These are phyloP conservation scores for Pseudolaguvia tuberculata DNA, from an alignment of 2,113 vertebrate genomes.

Conservation along the genomic window DNA sequence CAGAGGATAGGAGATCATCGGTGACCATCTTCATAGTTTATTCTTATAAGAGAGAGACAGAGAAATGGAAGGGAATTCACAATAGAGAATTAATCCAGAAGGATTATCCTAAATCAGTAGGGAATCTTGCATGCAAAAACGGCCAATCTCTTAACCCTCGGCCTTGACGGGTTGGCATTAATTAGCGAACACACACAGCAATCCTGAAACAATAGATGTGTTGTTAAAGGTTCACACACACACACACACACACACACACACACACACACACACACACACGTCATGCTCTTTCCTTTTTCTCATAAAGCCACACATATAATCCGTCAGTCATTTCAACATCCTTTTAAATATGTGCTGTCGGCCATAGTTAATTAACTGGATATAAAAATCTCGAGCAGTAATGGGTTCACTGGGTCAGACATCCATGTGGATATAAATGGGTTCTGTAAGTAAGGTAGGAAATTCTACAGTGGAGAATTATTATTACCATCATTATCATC, in stretches of 20 bases:
- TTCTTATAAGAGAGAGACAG: constrained; percentile 4
- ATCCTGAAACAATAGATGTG: constrained; percentile 11
- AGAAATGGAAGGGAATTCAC: neutral
- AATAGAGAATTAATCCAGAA: constrained; percentile 28
- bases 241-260: neutral
- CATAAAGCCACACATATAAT: neutral
- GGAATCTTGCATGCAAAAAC: constrained; percentile 22
- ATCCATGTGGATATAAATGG: constrained; percentile 18
- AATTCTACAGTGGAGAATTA: neutral
- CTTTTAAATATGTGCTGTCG: constrained; percentile 9
- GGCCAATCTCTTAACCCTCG: constrained; percentile 32
- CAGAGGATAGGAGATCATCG: constrained; percentile 9
- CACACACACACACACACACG: neutral
- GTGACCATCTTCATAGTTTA: constrained; percentile 12
- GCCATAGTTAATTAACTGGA: constrained; percentile 17
- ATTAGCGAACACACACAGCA: neutral
- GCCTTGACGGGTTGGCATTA: constrained; percentile 26
- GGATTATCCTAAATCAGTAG: constrained; percentile 33
- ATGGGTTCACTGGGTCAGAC: constrained; percentile 20
- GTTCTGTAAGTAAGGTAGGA: neutral
- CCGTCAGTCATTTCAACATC: neutral
- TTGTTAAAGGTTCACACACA: neutral
- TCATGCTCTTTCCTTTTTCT: neutral
- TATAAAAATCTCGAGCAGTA: constrained; percentile 16
- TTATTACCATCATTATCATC: neutral